Conservation (phyloP, 1,140 invertebrate genomes). For the Paramacrobiotus metropolitanus region DNA sequence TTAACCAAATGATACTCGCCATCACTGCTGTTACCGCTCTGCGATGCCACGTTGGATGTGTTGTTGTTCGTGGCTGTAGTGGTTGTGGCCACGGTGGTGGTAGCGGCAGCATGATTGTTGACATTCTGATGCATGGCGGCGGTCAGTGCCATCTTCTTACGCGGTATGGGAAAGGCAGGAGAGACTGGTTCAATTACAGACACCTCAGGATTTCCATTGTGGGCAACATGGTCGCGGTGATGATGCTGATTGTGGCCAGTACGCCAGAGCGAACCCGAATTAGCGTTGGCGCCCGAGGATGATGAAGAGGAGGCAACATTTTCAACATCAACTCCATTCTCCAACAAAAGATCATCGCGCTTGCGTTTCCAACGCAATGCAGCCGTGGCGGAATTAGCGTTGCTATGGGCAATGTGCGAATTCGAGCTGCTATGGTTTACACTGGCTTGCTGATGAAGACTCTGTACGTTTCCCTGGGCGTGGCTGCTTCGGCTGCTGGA, state of each 20-base stretch:
- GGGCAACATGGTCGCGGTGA: neutral
- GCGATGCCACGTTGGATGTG: neutral
- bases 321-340: neutral
- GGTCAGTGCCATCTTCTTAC: slow-evolving; percentile 1
- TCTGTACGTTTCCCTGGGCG: no score
- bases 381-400: neutral
- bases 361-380: slow-evolving; percentile 2
- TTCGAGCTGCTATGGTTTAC: no score
- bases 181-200: slow-evolving; percentile 4
- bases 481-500: slow-evolving; percentile 13
- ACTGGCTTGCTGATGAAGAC: no score
- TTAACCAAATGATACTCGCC: slow-evolving; percentile 94
- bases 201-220: neutral
- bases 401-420: neutral
- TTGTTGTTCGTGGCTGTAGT: neutral
- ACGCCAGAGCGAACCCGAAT: no score
- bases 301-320: neutral
- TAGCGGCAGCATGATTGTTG: neutral
- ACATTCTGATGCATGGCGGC: neutral
- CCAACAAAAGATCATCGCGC: neutral
- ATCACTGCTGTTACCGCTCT: slow-evolving; percentile 31
- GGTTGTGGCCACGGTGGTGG: neutral
- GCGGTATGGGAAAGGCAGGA: neutral
- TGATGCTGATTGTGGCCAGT: no score
- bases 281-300: no score